Conservation (phyloP, 2,888 invertebrate genomes). For the Candidula unifasciata region DNA sequence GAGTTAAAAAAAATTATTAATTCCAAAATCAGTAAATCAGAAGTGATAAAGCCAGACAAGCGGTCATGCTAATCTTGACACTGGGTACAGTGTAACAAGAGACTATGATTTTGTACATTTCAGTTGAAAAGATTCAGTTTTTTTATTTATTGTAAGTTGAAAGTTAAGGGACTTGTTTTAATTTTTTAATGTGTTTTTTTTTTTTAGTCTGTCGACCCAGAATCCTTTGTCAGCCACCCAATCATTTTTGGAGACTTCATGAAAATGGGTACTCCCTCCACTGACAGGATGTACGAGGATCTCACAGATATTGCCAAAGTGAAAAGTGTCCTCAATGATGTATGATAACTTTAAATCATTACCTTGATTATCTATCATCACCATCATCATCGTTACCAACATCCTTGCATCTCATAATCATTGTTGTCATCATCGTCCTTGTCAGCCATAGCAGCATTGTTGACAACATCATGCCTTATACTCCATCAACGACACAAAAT, state of each 20-base stretch:
- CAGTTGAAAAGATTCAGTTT: too few relatives aligned
- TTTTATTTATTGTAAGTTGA: too few relatives aligned
- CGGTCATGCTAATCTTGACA: too few relatives aligned
- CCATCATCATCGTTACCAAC: neutral
- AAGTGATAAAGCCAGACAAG: too few relatives aligned
- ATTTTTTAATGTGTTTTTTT: too few relatives aligned
- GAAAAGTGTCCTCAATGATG: slow-evolving; percentile 84
- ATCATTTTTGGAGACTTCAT: slow-evolving; percentile 92
- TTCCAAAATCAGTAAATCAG: neutral
- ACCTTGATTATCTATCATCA: neutral
- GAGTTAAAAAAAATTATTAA: too few relatives aligned
- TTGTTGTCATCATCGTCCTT: neutral
- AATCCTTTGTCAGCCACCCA: slow-evolving; percentile 73
- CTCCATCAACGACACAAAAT: too few relatives aligned
- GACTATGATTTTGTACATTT: too few relatives aligned
- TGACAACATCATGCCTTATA: too few relatives aligned
- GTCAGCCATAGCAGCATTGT: too few relatives aligned
- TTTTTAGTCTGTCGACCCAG: slow-evolving; percentile 73
- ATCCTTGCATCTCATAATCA: neutral
- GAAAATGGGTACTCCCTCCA: slow-evolving; percentile 85
- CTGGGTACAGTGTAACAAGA: too few relatives aligned
- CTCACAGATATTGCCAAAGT: slow-evolving; percentile 86
- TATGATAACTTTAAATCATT: slow-evolving; percentile 65
- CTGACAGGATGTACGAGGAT: slow-evolving; percentile 89
- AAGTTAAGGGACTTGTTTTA: too few relatives aligned